These are phyloP conservation scores for Dasyurus viverrinus DNA, from an alignment of 2,113 vertebrate species.

Conservation along the genomic window DNA sequence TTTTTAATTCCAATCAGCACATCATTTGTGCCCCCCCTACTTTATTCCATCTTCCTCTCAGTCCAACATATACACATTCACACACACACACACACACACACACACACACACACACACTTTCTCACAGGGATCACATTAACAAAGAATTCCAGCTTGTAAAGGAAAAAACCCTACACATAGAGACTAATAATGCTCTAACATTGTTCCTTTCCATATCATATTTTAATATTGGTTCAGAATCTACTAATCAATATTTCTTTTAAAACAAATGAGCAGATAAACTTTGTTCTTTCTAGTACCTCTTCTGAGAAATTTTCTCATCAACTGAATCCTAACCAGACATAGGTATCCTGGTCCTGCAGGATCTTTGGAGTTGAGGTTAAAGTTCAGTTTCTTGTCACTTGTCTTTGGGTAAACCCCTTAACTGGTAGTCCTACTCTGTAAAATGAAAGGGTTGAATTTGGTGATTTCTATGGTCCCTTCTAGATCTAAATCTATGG, in stretches of 20 bases:
- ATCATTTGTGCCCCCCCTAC: background rate
- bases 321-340: background rate
- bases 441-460: background rate
- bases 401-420: background rate
- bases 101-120: background rate
- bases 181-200: background rate
- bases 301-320: background rate
- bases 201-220: background rate
- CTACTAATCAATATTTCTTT: background rate
- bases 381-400: background rate
- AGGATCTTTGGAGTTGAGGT: background rate
- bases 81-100: background rate
- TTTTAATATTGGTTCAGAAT: background rate
- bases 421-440: background rate
- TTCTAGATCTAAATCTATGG: background rate
- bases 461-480: background rate
- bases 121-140: background rate
- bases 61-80: background rate
- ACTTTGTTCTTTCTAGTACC: background rate
- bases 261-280: background rate
- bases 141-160: background rate
- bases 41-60: background rate
- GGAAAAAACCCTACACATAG: background rate
- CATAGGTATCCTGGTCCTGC: background rate
- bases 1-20: background rate